Evolutionary conservation across 2,113 vertebrate genomes (phyloP), one percentile per base, ranked within the genome.

Genomic region (Jacana jacana): DNA sequence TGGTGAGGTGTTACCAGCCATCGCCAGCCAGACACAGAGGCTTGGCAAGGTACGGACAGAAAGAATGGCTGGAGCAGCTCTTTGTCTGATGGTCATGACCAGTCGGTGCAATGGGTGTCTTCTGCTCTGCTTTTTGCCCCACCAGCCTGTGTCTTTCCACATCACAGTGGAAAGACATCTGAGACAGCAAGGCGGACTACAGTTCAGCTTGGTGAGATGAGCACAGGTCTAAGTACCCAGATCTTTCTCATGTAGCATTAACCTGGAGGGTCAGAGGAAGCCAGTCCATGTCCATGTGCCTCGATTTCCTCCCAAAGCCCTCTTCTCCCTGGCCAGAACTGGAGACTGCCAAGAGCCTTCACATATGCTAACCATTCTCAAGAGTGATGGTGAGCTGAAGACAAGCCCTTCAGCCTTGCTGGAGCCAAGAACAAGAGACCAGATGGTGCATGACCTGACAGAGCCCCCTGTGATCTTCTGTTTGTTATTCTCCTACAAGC

Each of bases 401-500:
- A 87, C 52, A 37, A 89, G 42, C 65, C 66, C 70, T 87, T 89
- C 84, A 39, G 70, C 33, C 89, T 44, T 49, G 54, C 84, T 81
- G 70, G 84, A 95, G 94, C 92, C 57, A 81, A 65, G 91, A 91
- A 92, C 18, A 77, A 84, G 94, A 95, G n/a, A 54, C 63, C 95
- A 95, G 94, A 95, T 82, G 95, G 94, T 77, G 81, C 37, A 1
- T 94, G 93, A 95, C 95, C 93, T 76, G 78, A 10, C 63, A 68
- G 60, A 91, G 91, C 33, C 78, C 94, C 78, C 84, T 87, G 66
- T 48, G 84, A 91, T 91, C 89, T 89, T 89, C 86, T 95, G 93
- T 95, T 96, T 96, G 79, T 96, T 97, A 51, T 91, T 95, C 66
- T 88, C 91, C 68, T 88, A 51, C 40, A 17, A 88, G 60, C 46